Conservation (phyloP, 1,140 invertebrate genomes). For the Drosophila pruinosa region DNA sequence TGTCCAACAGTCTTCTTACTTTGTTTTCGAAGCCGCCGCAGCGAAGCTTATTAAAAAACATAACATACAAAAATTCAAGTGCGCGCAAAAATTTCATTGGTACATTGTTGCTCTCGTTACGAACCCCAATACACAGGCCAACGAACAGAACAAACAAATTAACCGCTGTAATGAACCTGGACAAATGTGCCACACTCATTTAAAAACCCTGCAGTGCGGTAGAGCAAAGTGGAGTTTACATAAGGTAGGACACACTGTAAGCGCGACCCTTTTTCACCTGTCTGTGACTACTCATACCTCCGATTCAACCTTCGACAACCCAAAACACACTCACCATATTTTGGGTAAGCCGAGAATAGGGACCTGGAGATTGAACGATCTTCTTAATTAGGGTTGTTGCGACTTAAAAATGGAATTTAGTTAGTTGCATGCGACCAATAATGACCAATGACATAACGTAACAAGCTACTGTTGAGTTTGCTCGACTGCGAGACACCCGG, state of each 20-base stretch:
- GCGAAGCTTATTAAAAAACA: constrained; percentile 66
- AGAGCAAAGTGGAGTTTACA: background rate
- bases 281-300: background rate
- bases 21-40: constrained; percentile 70
- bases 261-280: constrained; percentile 48
- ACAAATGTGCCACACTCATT: constrained; percentile 52
- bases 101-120: constrained; percentile 38
- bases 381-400: too few relatives aligned
- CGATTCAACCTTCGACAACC: background rate
- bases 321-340: constrained; percentile 14
- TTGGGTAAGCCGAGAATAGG: background rate
- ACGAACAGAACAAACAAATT: constrained; percentile 69
- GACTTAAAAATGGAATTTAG: too few relatives aligned
- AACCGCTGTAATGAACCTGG: constrained; percentile 77
- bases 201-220: too few relatives aligned
- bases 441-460: too few relatives aligned
- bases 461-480: too few relatives aligned
- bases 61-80: constrained; percentile 45
- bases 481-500: too few relatives aligned
- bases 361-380: too few relatives aligned
- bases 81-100: constrained; percentile 35
- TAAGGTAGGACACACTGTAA: constrained; percentile 9
- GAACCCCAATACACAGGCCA: constrained; percentile 48
- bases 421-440: too few relatives aligned
- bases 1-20: constrained; percentile 57